Conservation (phyloP, 2,888 invertebrate genomes). For the Metallyticus violacea region DNA sequence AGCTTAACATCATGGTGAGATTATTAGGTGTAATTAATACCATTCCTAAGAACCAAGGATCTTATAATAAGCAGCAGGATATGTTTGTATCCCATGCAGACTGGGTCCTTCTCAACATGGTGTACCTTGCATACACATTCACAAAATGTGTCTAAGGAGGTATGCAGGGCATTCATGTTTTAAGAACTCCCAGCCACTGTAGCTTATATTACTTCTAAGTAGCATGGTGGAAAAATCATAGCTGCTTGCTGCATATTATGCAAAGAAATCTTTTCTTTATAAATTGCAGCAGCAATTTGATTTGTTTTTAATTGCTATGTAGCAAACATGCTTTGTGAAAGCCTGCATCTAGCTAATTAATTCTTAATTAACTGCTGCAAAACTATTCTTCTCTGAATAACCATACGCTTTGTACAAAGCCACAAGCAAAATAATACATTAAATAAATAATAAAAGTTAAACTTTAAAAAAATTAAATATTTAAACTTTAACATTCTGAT, state of each 20-base stretch:
- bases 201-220: neutral
- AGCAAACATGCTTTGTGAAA: neutral
- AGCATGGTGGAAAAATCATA: neutral
- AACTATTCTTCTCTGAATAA: too few relatives aligned
- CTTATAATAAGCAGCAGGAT: neutral
- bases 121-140: neutral
- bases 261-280: neutral
- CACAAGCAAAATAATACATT: neutral
- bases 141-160: neutral
- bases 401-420: neutral
- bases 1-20: neutral
- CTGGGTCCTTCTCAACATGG: neutral
- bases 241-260: neutral
- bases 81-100: neutral
- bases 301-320: too few relatives aligned
- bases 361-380: too few relatives aligned
- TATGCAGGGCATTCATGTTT: neutral
- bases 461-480: too few relatives aligned
- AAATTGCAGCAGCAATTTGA: neutral
- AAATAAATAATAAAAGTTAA: too few relatives aligned
- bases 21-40: neutral
- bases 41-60: neutral
- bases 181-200: neutral
- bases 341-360: too few relatives aligned
- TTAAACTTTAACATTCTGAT: too few relatives aligned